Evolutionary conservation across 2,888 invertebrate genomes (phyloP), one percentile per base, ranked within the genome.

Genomic region (Hipparchia sbordonii): DNA sequence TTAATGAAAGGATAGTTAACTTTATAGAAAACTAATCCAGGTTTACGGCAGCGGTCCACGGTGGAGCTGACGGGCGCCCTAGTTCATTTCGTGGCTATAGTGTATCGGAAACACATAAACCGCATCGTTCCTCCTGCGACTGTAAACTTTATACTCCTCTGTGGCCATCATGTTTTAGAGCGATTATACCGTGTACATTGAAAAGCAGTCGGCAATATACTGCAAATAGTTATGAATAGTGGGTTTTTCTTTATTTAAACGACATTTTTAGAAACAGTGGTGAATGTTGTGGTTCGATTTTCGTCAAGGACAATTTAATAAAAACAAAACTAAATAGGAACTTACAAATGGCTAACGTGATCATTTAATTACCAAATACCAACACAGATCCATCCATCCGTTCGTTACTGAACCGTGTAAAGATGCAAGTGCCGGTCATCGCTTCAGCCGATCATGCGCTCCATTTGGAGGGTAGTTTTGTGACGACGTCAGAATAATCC

Each of bases 71-170:
- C 1, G 6, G 46, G 6, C 46, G 10, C 54, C 54, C 5, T 2
- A n/a, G 12, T 12, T 10, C 12, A 12, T 54, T 3, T 5, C 12
- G n/a, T 48, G 6, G 10, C 12, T 54, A n/a, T 10, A 13, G 46
- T 3, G 61, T 62, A 62, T 62, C n/a, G 61, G 45, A 62, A 62
- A 62, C 59, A 46, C 61, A 62, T 62, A 46, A 62, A 62, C 61
- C 45, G 61, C 12, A 12, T n/a, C 45, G 61, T 45, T 62, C 2
- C 13, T n/a, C 46, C 4, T 6, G 4, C 61, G 46, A n/a, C 46
- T 46, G 46, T 13, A 46, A 62, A 62, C 61, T 62, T n/a, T 62
- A 62, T 46, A 13, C 13, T 13, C 13, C 13, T 56, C 56, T 13
- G 13, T 7, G 56, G 56, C 13, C 0, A 7, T 6, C 2, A 23